Evolutionary conservation across 2,888 invertebrate genomes (phyloP).

Genomic region (Conistra vaccinii): DNA sequence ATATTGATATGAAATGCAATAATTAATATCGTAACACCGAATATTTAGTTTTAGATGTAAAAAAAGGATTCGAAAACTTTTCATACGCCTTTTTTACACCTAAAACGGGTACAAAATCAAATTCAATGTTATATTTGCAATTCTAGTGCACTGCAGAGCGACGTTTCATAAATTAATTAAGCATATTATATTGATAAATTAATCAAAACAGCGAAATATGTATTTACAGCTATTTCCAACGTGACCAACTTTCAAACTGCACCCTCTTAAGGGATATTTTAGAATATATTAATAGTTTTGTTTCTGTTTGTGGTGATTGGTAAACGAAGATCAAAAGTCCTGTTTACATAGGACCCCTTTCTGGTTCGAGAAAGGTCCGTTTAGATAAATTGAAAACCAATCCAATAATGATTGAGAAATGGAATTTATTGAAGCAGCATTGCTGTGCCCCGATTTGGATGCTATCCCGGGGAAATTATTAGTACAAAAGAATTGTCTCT

Average conservation of each 20-base stretch:
- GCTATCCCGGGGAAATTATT: neutral
- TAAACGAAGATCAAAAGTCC: neutral
- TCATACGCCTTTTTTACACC: too few relatives aligned
- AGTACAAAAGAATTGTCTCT: neutral
- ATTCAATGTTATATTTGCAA: too few relatives aligned
- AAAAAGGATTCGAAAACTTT: too few relatives aligned
- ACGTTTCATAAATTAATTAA: too few relatives aligned
- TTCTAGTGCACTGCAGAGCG: too few relatives aligned
- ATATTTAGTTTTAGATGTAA: too few relatives aligned
- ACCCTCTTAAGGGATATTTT: neutral
- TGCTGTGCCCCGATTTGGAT: neutral
- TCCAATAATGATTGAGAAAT: slow-evolving; percentile 25
- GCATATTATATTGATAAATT: too few relatives aligned
- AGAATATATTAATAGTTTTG: slow-evolving; percentile 17
- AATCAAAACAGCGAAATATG: too few relatives aligned
- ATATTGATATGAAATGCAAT: too few relatives aligned
- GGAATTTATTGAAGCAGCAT: neutral
- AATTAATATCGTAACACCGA: too few relatives aligned
- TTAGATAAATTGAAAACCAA: slow-evolving; percentile 30
- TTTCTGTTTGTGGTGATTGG: slow-evolving; percentile 8
- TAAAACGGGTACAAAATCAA: too few relatives aligned
- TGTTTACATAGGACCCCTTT: slow-evolving; percentile 27
- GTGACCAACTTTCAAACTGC: neutral
- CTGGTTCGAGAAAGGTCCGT: neutral
- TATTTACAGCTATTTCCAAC: neutral